Evolutionary conservation across 2,797 vertebrate genomes (phyloP).

Genomic region (Crocidura indochinensis): DNA sequence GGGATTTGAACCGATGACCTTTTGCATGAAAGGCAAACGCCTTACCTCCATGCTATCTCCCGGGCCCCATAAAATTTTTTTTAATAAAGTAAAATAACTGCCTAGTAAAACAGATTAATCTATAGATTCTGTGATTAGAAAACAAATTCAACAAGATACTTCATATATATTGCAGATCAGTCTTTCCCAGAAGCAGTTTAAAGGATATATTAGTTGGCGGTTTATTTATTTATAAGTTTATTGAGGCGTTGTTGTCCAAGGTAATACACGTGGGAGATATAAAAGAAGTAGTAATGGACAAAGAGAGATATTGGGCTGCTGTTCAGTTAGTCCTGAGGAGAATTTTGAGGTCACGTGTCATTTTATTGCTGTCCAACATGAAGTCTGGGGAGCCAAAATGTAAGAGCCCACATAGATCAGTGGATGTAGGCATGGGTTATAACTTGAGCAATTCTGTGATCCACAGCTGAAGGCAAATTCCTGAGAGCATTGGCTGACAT

Average conservation of each 20-base stretch:
- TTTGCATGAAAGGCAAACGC: no score
- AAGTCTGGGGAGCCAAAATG: no score
- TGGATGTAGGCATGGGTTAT: not conserved
- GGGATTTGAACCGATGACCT: no score
- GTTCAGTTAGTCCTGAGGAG: not conserved
- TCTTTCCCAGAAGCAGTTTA: not conserved
- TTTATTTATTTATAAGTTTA: not conserved
- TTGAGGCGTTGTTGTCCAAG: not conserved
- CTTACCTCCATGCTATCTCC: no score
- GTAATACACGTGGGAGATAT: not conserved
- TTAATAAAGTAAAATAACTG: conserved; percentile 12
- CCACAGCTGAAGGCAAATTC: not conserved
- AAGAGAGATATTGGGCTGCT: not conserved
- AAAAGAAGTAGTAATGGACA: not conserved
- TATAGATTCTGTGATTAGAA: conserved; percentile 10
- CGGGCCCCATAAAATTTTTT: no score
- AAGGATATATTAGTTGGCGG: not conserved
- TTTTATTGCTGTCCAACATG: not conserved
- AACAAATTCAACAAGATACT: conserved; percentile 26
- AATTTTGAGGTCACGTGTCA: not conserved
- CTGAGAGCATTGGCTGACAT: not conserved
- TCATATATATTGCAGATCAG: conserved; percentile 18
- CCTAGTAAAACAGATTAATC: not conserved
- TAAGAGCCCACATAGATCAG: not conserved
- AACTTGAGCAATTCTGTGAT: not conserved